Conservation (phyloP, 2,888 invertebrate genomes). For the Sminthurides aquaticus region DNA sequence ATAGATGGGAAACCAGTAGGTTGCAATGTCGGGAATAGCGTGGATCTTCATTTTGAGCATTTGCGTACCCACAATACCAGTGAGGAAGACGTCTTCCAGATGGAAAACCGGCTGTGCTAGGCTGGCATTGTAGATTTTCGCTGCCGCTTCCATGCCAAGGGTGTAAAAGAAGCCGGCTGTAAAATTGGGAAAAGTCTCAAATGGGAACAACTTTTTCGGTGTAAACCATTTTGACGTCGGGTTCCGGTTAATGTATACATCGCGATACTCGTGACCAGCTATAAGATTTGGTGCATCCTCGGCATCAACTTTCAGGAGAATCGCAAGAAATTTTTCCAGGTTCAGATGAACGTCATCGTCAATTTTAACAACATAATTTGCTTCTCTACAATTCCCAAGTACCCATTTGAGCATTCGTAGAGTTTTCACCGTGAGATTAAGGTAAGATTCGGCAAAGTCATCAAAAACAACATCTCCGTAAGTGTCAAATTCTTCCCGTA, state of each 20-base stretch:
- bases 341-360: conserved; percentile 46
- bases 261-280: conserved; percentile 44
- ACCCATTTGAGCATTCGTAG: conserved; percentile 41
- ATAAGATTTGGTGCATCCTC: conserved; percentile 33
- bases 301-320: conserved; percentile 26
- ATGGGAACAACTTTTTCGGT: conserved; percentile 42
- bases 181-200: conserved; percentile 45
- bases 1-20: conserved; percentile 16
- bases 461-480: conserved; percentile 39
- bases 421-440: conserved; percentile 40
- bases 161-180: conserved; percentile 46
- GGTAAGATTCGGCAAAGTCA: conserved; percentile 35
- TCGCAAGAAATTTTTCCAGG: conserved; percentile 36
- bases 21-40: conserved; percentile 25
- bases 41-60: conserved; percentile 27
- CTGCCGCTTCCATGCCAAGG: conserved; percentile 43
- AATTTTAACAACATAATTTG: conserved; percentile 44
- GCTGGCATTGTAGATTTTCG: conserved; percentile 43
- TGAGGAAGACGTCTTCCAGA: conserved; percentile 46
- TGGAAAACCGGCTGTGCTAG: conserved; percentile 44
- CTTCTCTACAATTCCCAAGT: conserved; percentile 26
- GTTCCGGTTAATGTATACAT: conserved; percentile 44
- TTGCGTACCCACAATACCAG: conserved; percentile 42
- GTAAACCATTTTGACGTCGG: conserved; percentile 45
- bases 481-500: conserved; percentile 25